Evolutionary conservation across 1,140 invertebrate genomes (phyloP).

Genomic region (Lasioglossum baleicum): DNA sequence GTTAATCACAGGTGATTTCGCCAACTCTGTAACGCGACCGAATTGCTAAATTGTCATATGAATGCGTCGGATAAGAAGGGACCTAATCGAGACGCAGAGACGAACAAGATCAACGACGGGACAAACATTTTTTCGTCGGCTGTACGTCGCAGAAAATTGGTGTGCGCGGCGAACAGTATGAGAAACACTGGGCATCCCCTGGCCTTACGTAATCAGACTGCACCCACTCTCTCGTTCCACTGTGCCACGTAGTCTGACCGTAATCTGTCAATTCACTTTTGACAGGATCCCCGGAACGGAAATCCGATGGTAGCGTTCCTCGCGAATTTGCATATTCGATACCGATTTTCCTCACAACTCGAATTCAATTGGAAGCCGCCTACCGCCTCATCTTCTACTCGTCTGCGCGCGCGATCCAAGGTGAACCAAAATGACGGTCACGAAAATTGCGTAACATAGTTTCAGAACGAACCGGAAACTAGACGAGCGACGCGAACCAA

Average conservation of each 20-base stretch:
- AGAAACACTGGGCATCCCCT: constrained; percentile 22
- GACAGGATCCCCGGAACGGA: constrained; percentile 47
- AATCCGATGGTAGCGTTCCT: constrained; percentile 48
- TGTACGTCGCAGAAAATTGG: too few relatives aligned
- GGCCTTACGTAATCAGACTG: constrained; percentile 61
- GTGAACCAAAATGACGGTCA: neutral
- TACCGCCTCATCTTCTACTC: too few relatives aligned
- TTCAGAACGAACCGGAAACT: constrained; percentile 14
- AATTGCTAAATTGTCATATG: too few relatives aligned
- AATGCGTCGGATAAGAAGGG: too few relatives aligned
- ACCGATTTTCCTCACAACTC: constrained; percentile 24
- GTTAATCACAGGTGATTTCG: too few relatives aligned
- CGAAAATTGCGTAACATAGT: constrained; percentile 28
- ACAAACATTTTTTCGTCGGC: too few relatives aligned
- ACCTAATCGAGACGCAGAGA: too few relatives aligned
- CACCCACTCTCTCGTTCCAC: constrained; percentile 45
- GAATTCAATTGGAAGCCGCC: neutral
- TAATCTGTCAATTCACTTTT: constrained; percentile 62
- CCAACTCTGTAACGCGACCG: too few relatives aligned
- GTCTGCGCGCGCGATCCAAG: constrained; percentile 1
- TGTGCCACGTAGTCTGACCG: constrained; percentile 35
- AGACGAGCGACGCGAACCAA: neutral
- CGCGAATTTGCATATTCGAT: constrained; percentile 59
- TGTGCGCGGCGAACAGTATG: neutral
- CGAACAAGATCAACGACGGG: too few relatives aligned